These are phyloP conservation scores for Halichoerus grypus DNA, from an alignment of 2,113 vertebrate genomes.

Conservation along the genomic window DNA sequence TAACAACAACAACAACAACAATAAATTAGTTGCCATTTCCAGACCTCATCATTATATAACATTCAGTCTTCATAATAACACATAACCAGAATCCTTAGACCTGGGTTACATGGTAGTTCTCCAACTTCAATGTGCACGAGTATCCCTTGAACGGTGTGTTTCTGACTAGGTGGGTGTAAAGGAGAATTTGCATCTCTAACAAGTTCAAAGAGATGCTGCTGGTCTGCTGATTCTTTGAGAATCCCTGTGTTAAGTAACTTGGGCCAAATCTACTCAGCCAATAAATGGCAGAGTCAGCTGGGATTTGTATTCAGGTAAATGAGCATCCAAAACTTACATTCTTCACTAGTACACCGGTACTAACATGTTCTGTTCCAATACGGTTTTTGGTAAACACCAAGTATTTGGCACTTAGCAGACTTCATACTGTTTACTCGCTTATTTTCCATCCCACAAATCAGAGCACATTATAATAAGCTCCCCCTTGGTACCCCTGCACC, in stretches of 20 bases:
- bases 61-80: not conserved
- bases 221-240: not conserved
- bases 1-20: not conserved
- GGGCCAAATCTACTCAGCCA: not conserved
- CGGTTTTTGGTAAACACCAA: not conserved
- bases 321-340: not conserved
- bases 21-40: not conserved
- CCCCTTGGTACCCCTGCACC: not conserved
- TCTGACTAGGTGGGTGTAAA: not conserved
- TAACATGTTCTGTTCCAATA: not conserved
- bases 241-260: not conserved
- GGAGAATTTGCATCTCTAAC: not conserved
- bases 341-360: not conserved
- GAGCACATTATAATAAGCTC: not conserved
- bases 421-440: not conserved
- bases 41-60: not conserved
- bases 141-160: not conserved
- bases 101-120: not conserved
- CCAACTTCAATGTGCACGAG: not conserved
- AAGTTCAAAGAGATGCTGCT: not conserved
- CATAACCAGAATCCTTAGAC: not conserved
- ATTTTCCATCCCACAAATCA: not conserved
- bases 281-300: not conserved
- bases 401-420: not conserved
- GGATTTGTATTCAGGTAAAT: not conserved